Evolutionary conservation across 2,888 invertebrate genomes (phyloP), one percentile per base, ranked within the genome.

Genomic region (Drosophila lacicola): DNA sequence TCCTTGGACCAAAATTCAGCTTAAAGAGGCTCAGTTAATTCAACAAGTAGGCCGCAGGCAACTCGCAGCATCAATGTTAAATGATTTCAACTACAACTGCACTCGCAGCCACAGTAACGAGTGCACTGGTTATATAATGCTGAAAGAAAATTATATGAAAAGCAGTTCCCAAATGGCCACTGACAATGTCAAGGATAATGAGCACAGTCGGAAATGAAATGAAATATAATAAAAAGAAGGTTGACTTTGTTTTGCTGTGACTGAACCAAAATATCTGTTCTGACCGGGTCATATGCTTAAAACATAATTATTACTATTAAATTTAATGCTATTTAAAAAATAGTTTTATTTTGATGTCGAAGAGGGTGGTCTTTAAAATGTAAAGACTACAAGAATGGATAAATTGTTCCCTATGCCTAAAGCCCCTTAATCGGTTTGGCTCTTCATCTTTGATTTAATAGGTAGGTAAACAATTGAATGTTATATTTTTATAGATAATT

Each of bases 171-270:
- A 69, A 80, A 77, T 66, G 56, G 65, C 58, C 61, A 74, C 63
- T 68, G 72, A 79, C 82, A 83, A 74, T 86, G 82, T 78, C 86
- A 87, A 88, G 86, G 86, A 82, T 78, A 74, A 78, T 70, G 37
- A 61, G 50, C 34, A 14, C 45, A 62, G 65, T 69, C 75, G 80
- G 62, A 80, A 70, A 70, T 57, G 45, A 62, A 67, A n/a, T 11
- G 51, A 25, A 51, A 25, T 25, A 34, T 3, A 34, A 34, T 34
- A 34, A 34, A 10, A 49, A 46, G 63, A 54, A 51, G 56, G 55
- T 36, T 47, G 46, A 64, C 54, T 61, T 39, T 69, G 25, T 69
- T 63, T 42, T 42, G 68, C 37, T 13, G n/a, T 5, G 42, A 54
- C 51, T 33, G 14, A n/a, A 39, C 13, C 39, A 4, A 39, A 8